These are phyloP conservation scores for Drosophila dives DNA, from an alignment of 2,888 invertebrate species.

Conservation along the genomic window DNA sequence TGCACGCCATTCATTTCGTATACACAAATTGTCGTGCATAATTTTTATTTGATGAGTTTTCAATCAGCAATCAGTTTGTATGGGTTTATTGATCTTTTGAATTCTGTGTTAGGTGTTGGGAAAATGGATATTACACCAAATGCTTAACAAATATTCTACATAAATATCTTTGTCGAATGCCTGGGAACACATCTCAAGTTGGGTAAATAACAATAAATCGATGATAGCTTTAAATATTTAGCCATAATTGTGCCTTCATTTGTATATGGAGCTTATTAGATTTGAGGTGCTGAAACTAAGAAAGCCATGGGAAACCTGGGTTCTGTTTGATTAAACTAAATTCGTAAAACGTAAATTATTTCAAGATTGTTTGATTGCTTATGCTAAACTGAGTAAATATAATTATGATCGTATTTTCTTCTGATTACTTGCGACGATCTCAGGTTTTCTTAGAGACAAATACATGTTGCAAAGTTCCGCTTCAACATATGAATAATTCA, in stretches of 20 bases:
- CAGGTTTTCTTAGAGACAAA: neutral
- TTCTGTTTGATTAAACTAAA: neutral
- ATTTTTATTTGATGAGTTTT: slow-evolving; percentile 76
- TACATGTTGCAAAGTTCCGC: neutral
- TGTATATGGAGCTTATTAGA: slow-evolving; percentile 25
- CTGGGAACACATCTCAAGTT: slow-evolving; percentile 49
- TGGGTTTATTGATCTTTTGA: slow-evolving; percentile 72
- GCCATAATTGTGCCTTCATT: slow-evolving; percentile 4
- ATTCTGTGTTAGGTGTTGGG: slow-evolving; percentile 62
- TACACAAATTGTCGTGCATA: slow-evolving; percentile 59
- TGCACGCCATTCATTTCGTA: slow-evolving; percentile 18
- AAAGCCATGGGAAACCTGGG: slow-evolving; percentile 1
- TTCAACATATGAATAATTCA: neutral
- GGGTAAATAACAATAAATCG: slow-evolving; percentile 33
- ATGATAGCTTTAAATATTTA: slow-evolving; percentile 10
- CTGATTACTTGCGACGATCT: neutral
- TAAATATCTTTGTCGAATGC: slow-evolving; percentile 32
- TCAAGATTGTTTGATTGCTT: neutral
- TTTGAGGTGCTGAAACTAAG: neutral
- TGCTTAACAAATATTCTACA: slow-evolving; percentile 48
- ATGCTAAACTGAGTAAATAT: neutral
- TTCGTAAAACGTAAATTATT: no score
- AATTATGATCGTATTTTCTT: neutral
- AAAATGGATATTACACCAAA: slow-evolving; percentile 61
- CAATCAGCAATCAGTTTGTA: slow-evolving; percentile 62